Evolutionary conservation across 2,113 vertebrate species (phyloP), one percentile per base, ranked within the genome.

Genomic region (Callopanchax toddi): DNA sequence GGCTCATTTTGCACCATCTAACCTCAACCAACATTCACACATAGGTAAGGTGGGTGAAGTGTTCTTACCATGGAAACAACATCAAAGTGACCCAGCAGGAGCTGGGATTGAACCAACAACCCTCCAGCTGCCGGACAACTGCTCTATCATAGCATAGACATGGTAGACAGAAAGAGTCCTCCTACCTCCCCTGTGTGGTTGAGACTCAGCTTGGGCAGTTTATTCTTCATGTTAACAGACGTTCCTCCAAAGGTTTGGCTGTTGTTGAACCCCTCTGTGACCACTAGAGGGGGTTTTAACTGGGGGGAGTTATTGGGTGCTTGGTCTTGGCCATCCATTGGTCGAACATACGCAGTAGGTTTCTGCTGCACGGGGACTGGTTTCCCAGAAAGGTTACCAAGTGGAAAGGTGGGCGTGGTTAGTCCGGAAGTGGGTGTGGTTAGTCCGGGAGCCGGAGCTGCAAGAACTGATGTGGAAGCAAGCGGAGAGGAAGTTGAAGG

Each of bases 291-390:
- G 71, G 96, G 94, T 67, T 97, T 94, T 49, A 98, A 91, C 86
- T 95, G 93, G 8, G 95, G 95, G 5, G 95, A 96, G 89, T 96
- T 93, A 63, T 93, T 94, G 0, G 94, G 93, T 3, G 93, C 91
- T 84, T 97, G 96, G 84, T 98, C 96, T 86, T 97, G 96, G 39
- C 96, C 96, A 1, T 98, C 96, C 96, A 97, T 97, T 13, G 96
- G 96, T 54, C 95, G 92, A 26, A 98, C 96, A 13, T 97, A 98
- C 0, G 96, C 96, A 0, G 96, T 98, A 25, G 96, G 95, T 81
- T 98, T 98, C 77, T 98, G 96, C 74, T 96, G 96, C 10, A 94
- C 89, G 67, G 94, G 90, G 15, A 88, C 93, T 3, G 91, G 93
- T 82, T 98, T 98, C 78, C 93, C 93, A 60, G 95, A 94, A 43